Evolutionary conservation across 2,888 invertebrate genomes (phyloP).

Genomic region (Hyposoter didymator): DNA sequence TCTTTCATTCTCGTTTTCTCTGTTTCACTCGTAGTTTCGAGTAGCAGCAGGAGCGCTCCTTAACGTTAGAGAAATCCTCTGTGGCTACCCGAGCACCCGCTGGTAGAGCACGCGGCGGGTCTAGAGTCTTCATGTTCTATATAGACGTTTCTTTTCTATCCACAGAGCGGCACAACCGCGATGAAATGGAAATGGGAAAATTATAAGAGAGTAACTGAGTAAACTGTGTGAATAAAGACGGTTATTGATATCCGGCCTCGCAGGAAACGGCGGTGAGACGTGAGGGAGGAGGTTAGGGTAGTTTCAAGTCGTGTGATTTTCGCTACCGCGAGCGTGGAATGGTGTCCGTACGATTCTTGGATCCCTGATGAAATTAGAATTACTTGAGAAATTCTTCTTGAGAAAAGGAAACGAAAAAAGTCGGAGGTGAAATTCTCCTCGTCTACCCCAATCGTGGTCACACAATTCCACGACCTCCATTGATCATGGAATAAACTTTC

Average conservation of each 20-base stretch:
- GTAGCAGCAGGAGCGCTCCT: constrained; percentile 72
- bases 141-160: constrained; percentile 45
- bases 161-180: constrained; percentile 68
- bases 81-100: not conserved
- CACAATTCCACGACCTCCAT: constrained; percentile 58
- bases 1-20: constrained; percentile 12
- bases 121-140: constrained; percentile 23
- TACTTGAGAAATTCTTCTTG: constrained; percentile 62
- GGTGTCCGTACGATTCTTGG: constrained; percentile 39
- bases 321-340: not conserved
- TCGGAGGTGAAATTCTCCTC: not conserved
- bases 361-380: constrained; percentile 67
- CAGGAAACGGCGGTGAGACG: constrained; percentile 26
- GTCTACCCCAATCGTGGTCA: constrained; percentile 15
- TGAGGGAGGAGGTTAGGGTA: not conserved
- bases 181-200: constrained; percentile 81
- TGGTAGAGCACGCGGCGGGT: constrained; percentile 21
- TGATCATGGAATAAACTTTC: constrained; percentile 64
- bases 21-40: constrained; percentile 32
- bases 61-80: constrained; percentile 66
- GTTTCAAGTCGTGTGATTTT: constrained; percentile 43
- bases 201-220: constrained; percentile 81
- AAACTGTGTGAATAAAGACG: constrained; percentile 79
- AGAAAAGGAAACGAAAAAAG: not conserved
- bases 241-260: constrained; percentile 77